Base-by-base conservation (phyloP, 1,140 invertebrate species). In the Cherax destructor region DNA sequence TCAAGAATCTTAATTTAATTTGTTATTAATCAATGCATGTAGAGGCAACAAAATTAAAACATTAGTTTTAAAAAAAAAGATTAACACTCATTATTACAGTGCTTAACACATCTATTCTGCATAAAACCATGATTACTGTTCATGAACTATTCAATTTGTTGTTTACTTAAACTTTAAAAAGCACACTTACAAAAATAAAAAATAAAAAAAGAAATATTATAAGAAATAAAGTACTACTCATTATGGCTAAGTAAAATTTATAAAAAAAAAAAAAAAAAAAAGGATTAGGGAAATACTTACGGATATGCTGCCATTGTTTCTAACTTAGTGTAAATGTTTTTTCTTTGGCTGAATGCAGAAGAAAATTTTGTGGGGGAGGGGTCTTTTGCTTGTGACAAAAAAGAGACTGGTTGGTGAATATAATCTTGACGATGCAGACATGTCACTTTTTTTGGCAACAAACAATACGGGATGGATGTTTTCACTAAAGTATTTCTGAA, bases 241-340 rank as follows among this genome's bases (percentile, higher is more conserved):
- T 41, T 41, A 41, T 41, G 30, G 30, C 2, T 41, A 41, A 41
- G 30, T 41, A 59, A 59, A 59, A 3, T 10, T 65, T 21, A 65
- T 21, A 18, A 21, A 65, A 18, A 21, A 16, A 65, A 1, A 41
- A 65, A 6, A 18, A 18, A 65, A 18, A 6, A 65, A 65, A 16
- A 65, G 18, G 61, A 65, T 18, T 56, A 65, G 21, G 16, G 0
- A 65, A 18, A 65, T 18, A 98, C 98, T 98, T 97, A 99, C 98
- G 99, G 99, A 95, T 99, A 99, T 61, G 98, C 98, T 93, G 99
- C 99, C 98, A 99, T 99, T 49, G 99, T 99, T 5, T 98, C 98
- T 59, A 99, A 95, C 95, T 99, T 99, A 47, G 98, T 96, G 94
- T 98, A 99, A 30, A 99, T 96, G 94, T 99, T 98, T 94, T 94